A percentile compares a stretch with the other conserved stretches of the same genome.
phyloP scores from a whole-genome alignment of 2,888 invertebrate genomes.

The Xanthia icteritia region DNA sequence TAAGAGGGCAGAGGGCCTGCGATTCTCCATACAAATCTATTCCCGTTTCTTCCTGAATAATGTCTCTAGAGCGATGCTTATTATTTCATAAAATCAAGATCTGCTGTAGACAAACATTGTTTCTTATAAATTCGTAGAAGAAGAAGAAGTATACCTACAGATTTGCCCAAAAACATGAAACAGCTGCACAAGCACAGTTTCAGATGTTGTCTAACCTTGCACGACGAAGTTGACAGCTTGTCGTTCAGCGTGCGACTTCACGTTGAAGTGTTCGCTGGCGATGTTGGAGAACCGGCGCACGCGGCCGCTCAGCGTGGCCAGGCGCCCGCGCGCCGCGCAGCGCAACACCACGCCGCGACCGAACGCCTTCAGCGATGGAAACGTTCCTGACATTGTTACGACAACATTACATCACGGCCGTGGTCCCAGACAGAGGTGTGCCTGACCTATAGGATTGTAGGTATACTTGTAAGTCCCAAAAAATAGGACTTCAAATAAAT shows the following conservation, averaged over 20 bases:
- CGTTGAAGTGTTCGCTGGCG: conserved; percentile 69
- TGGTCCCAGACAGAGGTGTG: background rate
- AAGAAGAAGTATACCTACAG: background rate
- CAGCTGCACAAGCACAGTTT: no score
- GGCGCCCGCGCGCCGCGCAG: conserved; percentile 74
- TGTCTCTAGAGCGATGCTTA: no score
- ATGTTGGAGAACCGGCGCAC: conserved; percentile 73
- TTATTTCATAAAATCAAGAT: no score
- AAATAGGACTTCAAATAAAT: background rate
- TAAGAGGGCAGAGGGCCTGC: no score
- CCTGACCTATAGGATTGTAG: background rate
- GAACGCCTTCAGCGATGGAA: conserved; percentile 84
- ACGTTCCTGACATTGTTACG: conserved; percentile 75
- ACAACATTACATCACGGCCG: background rate
- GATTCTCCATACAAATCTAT: no score
- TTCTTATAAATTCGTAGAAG: no score
- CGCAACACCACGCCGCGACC: conserved; percentile 73
- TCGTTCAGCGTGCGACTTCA: conserved; percentile 80
- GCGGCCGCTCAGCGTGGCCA: conserved; percentile 80
- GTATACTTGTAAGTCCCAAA: no score
- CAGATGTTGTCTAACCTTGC: conserved; percentile 77
- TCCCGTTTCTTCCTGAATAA: no score
- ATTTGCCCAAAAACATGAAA: no score
- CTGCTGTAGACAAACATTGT: no score
- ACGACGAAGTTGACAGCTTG: conserved; percentile 88